Evolutionary conservation across 2,797 vertebrate genomes (phyloP).

Genomic region (Bryconaethiops microstoma): DNA sequence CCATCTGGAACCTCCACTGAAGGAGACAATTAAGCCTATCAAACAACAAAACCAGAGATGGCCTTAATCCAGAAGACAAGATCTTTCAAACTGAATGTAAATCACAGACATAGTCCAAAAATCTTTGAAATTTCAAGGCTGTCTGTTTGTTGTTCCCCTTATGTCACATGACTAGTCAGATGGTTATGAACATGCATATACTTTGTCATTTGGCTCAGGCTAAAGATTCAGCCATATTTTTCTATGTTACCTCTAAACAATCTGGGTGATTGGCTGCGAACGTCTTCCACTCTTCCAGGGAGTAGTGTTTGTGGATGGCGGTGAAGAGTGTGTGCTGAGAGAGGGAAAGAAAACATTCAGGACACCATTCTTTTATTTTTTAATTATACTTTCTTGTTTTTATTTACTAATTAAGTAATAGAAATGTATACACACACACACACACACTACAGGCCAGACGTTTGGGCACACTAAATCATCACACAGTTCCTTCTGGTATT

Average conservation of each 20-base stretch:
- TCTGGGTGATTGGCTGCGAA: conserved; percentile 90
- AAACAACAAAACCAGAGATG: neutral
- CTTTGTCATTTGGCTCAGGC: neutral
- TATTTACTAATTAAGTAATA: no score
- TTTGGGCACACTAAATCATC: no score
- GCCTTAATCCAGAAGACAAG: neutral
- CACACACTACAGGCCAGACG: no score
- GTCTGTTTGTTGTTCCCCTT: neutral
- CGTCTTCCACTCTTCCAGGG: conserved; percentile 91
- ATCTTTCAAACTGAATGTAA: neutral
- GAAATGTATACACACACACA: no score
- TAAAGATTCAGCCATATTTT: neutral
- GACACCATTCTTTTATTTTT: neutral
- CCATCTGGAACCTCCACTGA: neutral
- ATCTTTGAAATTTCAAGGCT: neutral
- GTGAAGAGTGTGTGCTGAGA: conserved; percentile 93
- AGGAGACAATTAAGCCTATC: neutral
- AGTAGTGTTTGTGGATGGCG: conserved; percentile 95
- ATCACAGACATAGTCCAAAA: neutral
- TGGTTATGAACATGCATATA: neutral
- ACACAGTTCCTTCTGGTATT: no score
- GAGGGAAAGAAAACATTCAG: neutral
- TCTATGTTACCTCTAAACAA: conserved; percentile 88
- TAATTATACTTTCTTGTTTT: no score
- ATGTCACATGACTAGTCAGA: neutral